Evolutionary conservation across 2,888 invertebrate species (phyloP), one percentile per base, ranked within the genome.

Genomic region (Chloroclysta siterata): DNA sequence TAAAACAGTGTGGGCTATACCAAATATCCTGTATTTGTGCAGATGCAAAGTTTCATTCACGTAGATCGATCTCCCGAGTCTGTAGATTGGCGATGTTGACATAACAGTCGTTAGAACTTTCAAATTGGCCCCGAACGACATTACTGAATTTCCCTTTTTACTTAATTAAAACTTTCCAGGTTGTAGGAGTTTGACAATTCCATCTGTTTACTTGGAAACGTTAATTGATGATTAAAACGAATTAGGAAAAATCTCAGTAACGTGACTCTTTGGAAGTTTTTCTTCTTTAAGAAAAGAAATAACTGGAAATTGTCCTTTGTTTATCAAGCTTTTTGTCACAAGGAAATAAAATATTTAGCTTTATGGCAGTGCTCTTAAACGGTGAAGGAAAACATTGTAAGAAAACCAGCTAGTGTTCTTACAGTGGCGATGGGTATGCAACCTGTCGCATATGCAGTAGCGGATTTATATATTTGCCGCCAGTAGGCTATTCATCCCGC

Each of bases 131-230:
- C 78, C 72, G 80, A 83, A 78, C 82, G 84, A 80, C 63, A 51
- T 84, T 76, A 80, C 76, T 75, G 76, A 76, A 83, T 78, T 83
- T 81, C 76, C 80, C 81, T 82, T 80, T 79, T 80, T 76, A 81
- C 82, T 87, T 87, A 88, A 89, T 90, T 89, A 88, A 89, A 89
- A 90, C 82, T 90, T 90, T 77, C 66, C 71, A 54, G 62, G 57
- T 60, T 64, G 64, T 44, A 54, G 60, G 58, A 69, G 54, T 62
- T 67, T 60, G 59, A 66, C 66, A 63, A 59, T 63, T 67, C 64
- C 58, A 66, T 69, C 64, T 63, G 71, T 64, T 64, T 66, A 69
- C 65, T 69, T 62, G 22, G 55, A 61, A 60, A 64, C 58, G 62
- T 66, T 63, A 68, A 69, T 69, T 69, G 63, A 61, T 41, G 52